These are phyloP conservation scores for Pleuronectes platessa DNA, from an alignment of 2,113 vertebrate species.

Conservation along the genomic window DNA sequence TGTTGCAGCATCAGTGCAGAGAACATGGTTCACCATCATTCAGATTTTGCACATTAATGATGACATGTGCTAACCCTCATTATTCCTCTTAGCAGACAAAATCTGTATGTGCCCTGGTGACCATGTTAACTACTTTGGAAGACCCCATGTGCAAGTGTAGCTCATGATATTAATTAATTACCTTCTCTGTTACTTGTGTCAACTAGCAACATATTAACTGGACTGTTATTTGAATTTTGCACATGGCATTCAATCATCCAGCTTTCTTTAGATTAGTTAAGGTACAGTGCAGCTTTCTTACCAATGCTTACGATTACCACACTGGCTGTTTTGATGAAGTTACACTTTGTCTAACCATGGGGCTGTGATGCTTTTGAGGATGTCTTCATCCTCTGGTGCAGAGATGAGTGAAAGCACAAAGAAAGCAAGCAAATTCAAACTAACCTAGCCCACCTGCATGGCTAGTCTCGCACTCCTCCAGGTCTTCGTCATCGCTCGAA, in stretches of 20 bases:
- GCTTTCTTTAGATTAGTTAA: not conserved
- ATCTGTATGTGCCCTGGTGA: constrained; percentile 85
- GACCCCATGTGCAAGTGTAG: constrained; percentile 91
- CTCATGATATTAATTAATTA: constrained; percentile 49
- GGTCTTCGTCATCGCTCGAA: constrained; percentile 97
- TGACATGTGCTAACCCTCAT: constrained; percentile 45
- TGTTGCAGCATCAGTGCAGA: constrained; percentile 93
- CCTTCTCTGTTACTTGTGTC: constrained; percentile 17
- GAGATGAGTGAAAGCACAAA: constrained; percentile 85
- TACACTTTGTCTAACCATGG: constrained; percentile 89
- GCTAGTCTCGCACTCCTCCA: constrained; percentile 96
- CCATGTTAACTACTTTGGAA: constrained; percentile 87
- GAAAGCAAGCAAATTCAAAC: constrained; percentile 95
- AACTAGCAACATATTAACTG: not conserved
- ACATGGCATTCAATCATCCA: not conserved
- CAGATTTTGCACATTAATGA: constrained; percentile 83
- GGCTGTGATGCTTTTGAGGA: constrained; percentile 89
- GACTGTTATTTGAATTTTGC: constrained; percentile 17
- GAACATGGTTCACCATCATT: constrained; percentile 86
- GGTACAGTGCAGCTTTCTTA: not conserved
- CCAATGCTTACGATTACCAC: not conserved
- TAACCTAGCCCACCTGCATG: constrained; percentile 99
- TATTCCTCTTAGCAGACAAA: constrained; percentile 80
- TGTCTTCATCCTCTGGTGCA: constrained; percentile 82
- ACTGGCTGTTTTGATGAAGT: constrained; percentile 51